Evolutionary conservation across 2,797 vertebrate species (phyloP), one percentile per base, ranked within the genome.

Genomic region (Sebastes paucispinis): DNA sequence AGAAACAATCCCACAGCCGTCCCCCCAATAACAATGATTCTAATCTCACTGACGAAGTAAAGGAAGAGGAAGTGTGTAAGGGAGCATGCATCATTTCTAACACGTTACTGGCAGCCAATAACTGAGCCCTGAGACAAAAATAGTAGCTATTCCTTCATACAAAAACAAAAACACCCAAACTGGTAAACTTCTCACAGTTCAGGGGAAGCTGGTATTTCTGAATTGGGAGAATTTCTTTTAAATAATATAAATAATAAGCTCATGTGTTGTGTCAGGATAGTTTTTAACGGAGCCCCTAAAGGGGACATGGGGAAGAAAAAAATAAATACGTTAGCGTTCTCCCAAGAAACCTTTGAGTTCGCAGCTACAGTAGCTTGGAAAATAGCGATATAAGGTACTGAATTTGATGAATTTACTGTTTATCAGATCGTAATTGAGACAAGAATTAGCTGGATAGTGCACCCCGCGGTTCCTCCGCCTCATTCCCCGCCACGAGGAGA

Each of bases 111-210:
- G 25, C 39, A 67, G 29, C 43, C 8, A 63, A 8, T 18, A 22
- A 25, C 10, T 54, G 5, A 79, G 66, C 66, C 78, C 78, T 70
- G 75, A 81, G 75, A 85, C 36, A 29, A 43, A 39, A 55, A 59
- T 2, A 27, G 22, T 13, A 43, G 25, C 7, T 43, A 32, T 8
- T 72, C 36, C 43, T 73, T 64, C 16, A 59, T 36, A 32, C 25
- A 64, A 76, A 57, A 58, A 57, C n/a, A 31, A 22, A 54, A 39
- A 75, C 13, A 57, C 27, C 24, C 27, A 36, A 36, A 36, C 9
- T 2, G 5, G 10, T n/a, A 22, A 25, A 27, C 22, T 22, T 25
- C 24, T 6, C 29, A 22, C 36, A 67, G 16, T 3, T 3, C 6
- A 18, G 25, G 25, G 9, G 9, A 8, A 20, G 25, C 39, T 54